Base-by-base conservation (phyloP, 2,113 vertebrate genomes). In the Cepphus grylle region DNA sequence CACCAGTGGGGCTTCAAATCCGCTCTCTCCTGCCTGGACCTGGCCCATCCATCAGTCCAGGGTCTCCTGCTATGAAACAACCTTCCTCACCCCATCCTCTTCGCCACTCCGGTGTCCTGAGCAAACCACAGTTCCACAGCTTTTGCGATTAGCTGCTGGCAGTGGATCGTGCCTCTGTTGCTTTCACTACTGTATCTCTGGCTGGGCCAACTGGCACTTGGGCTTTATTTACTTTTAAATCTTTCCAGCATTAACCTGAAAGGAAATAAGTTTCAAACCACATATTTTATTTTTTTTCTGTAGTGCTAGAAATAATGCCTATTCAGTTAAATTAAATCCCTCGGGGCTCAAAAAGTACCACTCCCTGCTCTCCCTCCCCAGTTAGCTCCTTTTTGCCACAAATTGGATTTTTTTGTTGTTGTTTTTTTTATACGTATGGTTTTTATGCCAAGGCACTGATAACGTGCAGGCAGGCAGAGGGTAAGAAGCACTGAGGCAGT, bases 181-280 rank as follows among this genome's bases (percentile, higher is more conserved):
- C 67, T 76, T 56, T 56, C 1, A 1, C 65, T 74, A 11, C 76
- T 16, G 56, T 36, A 65, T 8, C 71, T 56, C 81, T 29, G 10
- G 9, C 76, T n/a, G 52, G 56, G 77, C 76, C 93, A 91, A 52
- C 67, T 91, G 77, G 84, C 84, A 93, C 71, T 82, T 78, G 0
- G 8, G 42, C 23, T 91, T 82, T 83, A 76, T 94, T 93, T 88
- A 82, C 91, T 96, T 89, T 91, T 62, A 71, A 79, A 66, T 62
- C 71, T 88, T 91, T 83, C 81, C 91, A 95, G 71, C 45, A 5
- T 79, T 82, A 89, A 96, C 66, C 66, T 93, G 84, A 82, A 88
- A 94, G 76, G 61, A 86, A 91, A 82, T 61, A 55, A 42, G 50
- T 79, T 93, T 81, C 50, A 65, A 56, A 61, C 40, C 66, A n/a